Base-by-base conservation (phyloP, 2,797 vertebrate genomes). In the Aldrovandia affinis region DNA sequence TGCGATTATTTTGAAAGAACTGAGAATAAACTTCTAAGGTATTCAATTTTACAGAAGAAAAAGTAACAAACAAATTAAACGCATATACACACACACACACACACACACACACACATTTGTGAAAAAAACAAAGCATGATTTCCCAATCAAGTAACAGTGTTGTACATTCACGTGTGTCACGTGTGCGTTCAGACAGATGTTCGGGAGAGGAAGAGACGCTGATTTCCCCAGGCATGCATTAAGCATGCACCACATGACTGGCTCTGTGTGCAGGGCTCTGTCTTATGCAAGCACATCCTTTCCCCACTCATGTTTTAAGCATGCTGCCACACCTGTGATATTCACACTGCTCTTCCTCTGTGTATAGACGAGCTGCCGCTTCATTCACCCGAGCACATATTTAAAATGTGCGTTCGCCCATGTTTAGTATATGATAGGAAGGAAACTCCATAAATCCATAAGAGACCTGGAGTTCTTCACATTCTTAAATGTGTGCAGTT, bases 401-500 rank as follows among this genome's bases (percentile, higher is more conserved):
- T 83, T 90, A 85, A 20, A 63, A 83, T 88, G 85, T 81, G 83
- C 30, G 83, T 89, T 85, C 78, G 87, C 85, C 83, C 52, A 77
- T 30, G 54, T 88, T 89, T 87, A 80, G 87, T 89, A 78, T 85
- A 80, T 39, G 65, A 80, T 86, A 80, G 83, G 15, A 36, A 44
- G n/a, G 79, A 87, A 83, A 85, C 83, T 88, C 88, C 78, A 80
- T 80, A 61, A 86, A 42, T 44, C 33, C 22, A 14, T 25, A 12
- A 25, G 20, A 36, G 70, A 39, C 10, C 5, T 9, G 22, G 7
- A 8, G 7, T 75, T 75, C 22, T 10, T 6, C 3, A 9, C n/a
- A 14, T 8, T 3, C 1, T 3, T 33, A 28, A 10, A 3, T 57
- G 55, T 57, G 15, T 20, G 18, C 18, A 57, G 55, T 57, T 20